phyloP scores from a whole-genome alignment of 2,113 vertebrate species.

The Mola mola region DNA sequence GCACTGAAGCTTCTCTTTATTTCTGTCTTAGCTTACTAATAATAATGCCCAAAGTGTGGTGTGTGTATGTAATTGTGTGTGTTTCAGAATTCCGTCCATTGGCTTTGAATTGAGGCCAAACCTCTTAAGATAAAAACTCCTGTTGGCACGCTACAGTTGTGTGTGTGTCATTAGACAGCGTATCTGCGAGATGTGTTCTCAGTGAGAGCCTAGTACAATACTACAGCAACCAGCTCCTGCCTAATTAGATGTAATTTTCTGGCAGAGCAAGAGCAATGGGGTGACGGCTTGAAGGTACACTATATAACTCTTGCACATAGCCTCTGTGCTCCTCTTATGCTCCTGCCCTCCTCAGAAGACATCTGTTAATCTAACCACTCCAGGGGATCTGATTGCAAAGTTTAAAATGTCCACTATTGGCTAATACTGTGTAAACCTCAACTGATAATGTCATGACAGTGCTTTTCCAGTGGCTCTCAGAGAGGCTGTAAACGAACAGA shows the following conservation, averaged over 20 bases:
- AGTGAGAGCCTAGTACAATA: conserved; percentile 55
- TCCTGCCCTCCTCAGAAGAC: conserved; percentile 35
- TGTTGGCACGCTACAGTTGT: conserved; percentile 21
- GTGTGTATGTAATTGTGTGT: conserved; percentile 26
- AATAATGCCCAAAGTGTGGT: conserved; percentile 32
- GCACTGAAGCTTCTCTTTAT: conserved; percentile 17
- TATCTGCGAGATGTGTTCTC: conserved; percentile 26
- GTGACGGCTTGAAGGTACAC: not conserved
- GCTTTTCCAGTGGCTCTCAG: not conserved
- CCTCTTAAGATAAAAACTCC: conserved; percentile 38
- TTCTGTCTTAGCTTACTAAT: conserved; percentile 32
- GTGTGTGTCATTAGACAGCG: conserved; percentile 14
- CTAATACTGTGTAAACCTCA: not conserved
- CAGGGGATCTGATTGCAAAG: conserved; percentile 9
- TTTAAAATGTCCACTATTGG: conserved; percentile 11
- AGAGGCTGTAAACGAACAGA: not conserved
- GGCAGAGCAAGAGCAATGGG: conserved; percentile 37
- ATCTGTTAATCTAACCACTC: conserved; percentile 17
- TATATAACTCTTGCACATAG: conserved; percentile 5
- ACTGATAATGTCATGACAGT: not conserved
- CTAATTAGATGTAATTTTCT: conserved; percentile 82
- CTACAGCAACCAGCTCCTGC: conserved; percentile 61
- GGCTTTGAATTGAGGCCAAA: conserved; percentile 41
- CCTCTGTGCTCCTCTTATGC: not conserved
- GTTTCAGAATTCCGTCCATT: conserved; percentile 34